Evolutionary conservation across 1,140 invertebrate genomes (phyloP), one percentile per base, ranked within the genome.

Genomic region (Drosophila melanogaster): DNA sequence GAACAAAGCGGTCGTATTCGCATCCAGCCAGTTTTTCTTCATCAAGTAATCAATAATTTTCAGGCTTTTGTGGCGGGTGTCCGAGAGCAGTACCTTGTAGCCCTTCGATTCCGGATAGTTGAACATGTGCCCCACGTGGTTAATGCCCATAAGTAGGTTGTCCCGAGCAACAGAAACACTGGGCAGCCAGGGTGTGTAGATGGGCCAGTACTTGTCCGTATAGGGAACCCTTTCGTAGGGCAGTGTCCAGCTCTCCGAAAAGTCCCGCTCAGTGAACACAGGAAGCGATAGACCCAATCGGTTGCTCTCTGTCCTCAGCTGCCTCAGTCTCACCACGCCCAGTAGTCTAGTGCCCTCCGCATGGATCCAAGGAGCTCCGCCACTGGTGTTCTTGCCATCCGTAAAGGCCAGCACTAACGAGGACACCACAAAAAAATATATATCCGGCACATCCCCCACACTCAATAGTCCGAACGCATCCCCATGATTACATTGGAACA

Each of bases 141-240:
- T 7, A 8, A 59, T 50, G n/a, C 59, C 67, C 26, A 83, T 19
- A 2, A 81, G 35, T 1, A 81, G 4, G 0, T 30, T 7, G 1
- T 70, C 30, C 1, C 26, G 2, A 22, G 47, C 11, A 0, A 43
- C 12, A 1, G 3, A 4, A 19, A 4, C 17, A 47, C 40, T n/a
- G 10, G 72, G 43, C 15, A 90, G 3, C 90, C 90, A 91, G 7
- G 89, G 90, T 4, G 76, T 60, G 40, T 83, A 90, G 24, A 86
- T 76, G 1, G 75, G 66, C 85, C 79, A 86, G 40, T 75, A 91
- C 41, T 86, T 86, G 10, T 79, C 43, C 12, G 70, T 58, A 35
- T 86, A 91, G 4, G 67, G 60, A 3, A 74, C 44, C 3, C 57
- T 43, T 24, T 55, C 22, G 30, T 86, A 65, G 0, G 81, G 83